Conservation (phyloP, 2,888 invertebrate genomes). For the Lepidocyrtinus sp. region DNA sequence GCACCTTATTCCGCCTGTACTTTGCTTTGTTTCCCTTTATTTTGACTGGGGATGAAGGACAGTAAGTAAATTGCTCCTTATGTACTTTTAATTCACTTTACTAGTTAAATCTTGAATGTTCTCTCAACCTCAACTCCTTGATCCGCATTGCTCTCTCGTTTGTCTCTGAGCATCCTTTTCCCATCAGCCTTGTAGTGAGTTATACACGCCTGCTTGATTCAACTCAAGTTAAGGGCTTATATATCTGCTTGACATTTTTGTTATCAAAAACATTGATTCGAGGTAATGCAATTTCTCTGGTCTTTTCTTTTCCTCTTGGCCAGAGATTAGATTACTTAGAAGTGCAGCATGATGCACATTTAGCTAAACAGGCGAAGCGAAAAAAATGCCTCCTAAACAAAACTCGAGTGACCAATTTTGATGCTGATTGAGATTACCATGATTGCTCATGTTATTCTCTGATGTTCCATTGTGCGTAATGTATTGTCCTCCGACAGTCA, state of each 20-base stretch:
- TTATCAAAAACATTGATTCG: constrained; percentile 14
- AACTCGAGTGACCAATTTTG: constrained; percentile 37
- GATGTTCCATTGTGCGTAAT: constrained; percentile 2
- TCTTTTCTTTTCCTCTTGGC: not conserved
- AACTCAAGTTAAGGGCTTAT: constrained; percentile 35
- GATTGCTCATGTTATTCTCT: constrained; percentile 27
- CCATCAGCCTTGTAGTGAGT: not conserved
- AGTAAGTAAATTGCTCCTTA: not conserved
- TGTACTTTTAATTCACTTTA: constrained; percentile 40
- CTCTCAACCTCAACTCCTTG: not conserved
- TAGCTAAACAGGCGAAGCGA: no score
- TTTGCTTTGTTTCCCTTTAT: not conserved
- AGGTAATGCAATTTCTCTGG: constrained; percentile 8
- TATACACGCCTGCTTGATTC: constrained; percentile 33
- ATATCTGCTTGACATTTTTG: constrained; percentile 17
- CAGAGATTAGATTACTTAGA: constrained; percentile 4
- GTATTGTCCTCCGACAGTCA: not conserved
- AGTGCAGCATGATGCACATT: constrained; percentile 2
- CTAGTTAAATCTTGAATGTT: constrained; percentile 25
- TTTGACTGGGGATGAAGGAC: constrained; percentile 14
- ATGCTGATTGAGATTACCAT: constrained; percentile 45
- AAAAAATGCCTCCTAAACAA: no score
- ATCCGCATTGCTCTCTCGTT: not conserved
- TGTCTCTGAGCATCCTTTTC: not conserved
- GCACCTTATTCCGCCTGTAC: not conserved